A percentile compares a stretch with the other conserved stretches of the same genome.
These are phyloP conservation scores for Siniperca obscura DNA, from an alignment of 2,797 vertebrate genomes.

Conservation along the genomic window DNA sequence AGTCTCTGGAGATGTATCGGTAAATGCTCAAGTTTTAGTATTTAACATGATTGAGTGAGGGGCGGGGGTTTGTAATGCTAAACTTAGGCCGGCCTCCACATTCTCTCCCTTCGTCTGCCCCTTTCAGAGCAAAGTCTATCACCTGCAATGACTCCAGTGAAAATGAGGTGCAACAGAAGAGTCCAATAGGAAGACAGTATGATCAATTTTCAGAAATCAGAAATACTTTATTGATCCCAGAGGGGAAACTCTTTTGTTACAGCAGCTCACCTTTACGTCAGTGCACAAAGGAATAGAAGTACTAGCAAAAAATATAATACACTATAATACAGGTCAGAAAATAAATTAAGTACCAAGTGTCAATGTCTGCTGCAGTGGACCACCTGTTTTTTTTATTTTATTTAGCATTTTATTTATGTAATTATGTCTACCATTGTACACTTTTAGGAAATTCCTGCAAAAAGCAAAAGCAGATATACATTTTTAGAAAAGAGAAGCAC, in stretches of 20 bases:
- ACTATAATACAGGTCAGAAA: too few species aligned
- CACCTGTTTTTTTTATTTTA: neutral
- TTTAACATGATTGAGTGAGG: constrained; percentile 68
- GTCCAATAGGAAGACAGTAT: constrained; percentile 2
- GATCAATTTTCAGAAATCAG: neutral
- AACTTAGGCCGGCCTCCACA: constrained; percentile 73
- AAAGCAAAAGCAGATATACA: accelerated
- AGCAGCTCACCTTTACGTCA: too few species aligned
- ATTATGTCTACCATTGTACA: neutral
- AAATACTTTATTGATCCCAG: too few species aligned
- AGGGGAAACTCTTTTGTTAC: too few species aligned
- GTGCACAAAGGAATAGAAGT: too few species aligned
- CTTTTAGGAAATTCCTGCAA: neutral
- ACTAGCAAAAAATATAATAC: too few species aligned
- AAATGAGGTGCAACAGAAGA: constrained; percentile 44
- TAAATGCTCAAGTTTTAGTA: constrained; percentile 74
- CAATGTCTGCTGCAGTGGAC: neutral
- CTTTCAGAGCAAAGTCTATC: constrained; percentile 65
- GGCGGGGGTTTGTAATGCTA: constrained; percentile 71
- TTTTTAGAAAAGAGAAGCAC: neutral
- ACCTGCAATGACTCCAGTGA: constrained; percentile 36
- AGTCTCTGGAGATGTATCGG: constrained; percentile 44
- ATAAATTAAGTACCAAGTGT: neutral
- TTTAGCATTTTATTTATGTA: too few species aligned
- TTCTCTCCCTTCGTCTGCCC: constrained; percentile 24